Evolutionary conservation across 2,888 invertebrate species (phyloP), one percentile per base, ranked within the genome.

Genomic region (Chrysolina americana): DNA sequence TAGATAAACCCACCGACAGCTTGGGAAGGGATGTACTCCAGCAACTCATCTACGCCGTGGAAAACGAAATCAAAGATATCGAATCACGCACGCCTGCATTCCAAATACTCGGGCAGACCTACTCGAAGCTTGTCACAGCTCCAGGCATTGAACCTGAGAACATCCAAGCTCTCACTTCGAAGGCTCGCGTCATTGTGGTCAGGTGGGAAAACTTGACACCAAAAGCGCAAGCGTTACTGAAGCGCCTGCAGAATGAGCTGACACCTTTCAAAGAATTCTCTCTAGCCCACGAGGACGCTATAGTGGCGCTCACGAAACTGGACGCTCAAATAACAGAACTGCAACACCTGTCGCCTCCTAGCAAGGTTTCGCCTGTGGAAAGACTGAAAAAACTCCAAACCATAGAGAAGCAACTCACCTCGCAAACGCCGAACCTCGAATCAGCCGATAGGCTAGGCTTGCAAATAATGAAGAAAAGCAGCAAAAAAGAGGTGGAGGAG

Each of bases 271-370:
- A 92, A 1, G 93, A 93, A 81, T 94, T 95, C 82, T 91, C 92
- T 15, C 90, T 91, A 2, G 93, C 93, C 15, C 95, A 95, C 74
- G 92, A 93, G 5, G 91, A 91, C 41, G 93, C 94, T 0, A 91
- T 95, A 0, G 91, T 94, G 13, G 91, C 92, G 2, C 86, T 96
- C 23, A 93, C 93, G 0, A 92, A 92, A 80, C 90, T 94, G 0
- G 94, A 95, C 81, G 93, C 93, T 0, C 89, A 92, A 48, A 87
- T 96, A 17, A 94, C 94, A 0, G 91, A 94, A 72, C 87, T 94
- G 3, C 90, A 94, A 81, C 92, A 92, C 80, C 88, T 94, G 1
- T 89, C 91, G 0, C 77, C 87, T 79, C 82, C 91, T 83, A 78
- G 88, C 81, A 79, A 89, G 85, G 81, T 88, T 64, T 75, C 90